A percentile compares a stretch with the other conserved stretches of the same genome.
Conservation (phyloP, 1,140 invertebrate species). For the Drosophila ohnishii region DNA sequence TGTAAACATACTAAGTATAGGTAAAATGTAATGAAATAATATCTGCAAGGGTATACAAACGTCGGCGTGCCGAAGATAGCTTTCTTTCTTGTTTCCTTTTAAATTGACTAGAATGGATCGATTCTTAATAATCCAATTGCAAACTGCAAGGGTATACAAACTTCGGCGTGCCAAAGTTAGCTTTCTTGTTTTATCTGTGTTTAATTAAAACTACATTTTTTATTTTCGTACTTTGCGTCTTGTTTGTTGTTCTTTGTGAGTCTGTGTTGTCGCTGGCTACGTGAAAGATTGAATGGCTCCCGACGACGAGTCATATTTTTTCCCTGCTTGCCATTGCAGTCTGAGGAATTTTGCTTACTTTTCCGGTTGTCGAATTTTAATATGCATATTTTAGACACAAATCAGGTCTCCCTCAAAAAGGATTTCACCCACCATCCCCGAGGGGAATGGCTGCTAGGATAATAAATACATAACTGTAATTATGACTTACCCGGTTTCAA, state of each 20-base stretch:
- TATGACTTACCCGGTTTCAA: slow-evolving; percentile 16
- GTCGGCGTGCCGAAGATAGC: no score
- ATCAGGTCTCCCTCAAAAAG: not conserved
- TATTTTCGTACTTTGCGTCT: slow-evolving; percentile 44
- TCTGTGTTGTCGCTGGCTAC: slow-evolving; percentile 20
- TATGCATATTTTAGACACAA: slow-evolving; percentile 34
- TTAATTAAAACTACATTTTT: slow-evolving; percentile 68
- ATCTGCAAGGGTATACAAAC: no score
- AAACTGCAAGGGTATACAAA: no score
- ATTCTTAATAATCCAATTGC: no score
- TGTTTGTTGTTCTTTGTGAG: slow-evolving; percentile 30
- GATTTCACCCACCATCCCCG: not conserved
- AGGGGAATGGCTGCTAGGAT: not conserved
- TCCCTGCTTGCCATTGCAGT: slow-evolving; percentile 3
- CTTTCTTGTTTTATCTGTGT: slow-evolving; percentile 36
- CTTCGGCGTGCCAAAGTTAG: no score
- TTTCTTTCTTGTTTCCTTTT: no score
- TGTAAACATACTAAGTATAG: no score
- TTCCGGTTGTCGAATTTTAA: slow-evolving; percentile 41
- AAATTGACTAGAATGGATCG: no score
- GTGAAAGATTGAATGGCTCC: slow-evolving; percentile 32
- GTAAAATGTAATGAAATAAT: no score
- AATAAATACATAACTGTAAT: slow-evolving; percentile 8
- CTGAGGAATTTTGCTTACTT: slow-evolving; percentile 47
- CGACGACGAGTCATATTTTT: not conserved